Conservation (phyloP, 2,113 vertebrate genomes). For the Leucoraja erinaceus region DNA sequence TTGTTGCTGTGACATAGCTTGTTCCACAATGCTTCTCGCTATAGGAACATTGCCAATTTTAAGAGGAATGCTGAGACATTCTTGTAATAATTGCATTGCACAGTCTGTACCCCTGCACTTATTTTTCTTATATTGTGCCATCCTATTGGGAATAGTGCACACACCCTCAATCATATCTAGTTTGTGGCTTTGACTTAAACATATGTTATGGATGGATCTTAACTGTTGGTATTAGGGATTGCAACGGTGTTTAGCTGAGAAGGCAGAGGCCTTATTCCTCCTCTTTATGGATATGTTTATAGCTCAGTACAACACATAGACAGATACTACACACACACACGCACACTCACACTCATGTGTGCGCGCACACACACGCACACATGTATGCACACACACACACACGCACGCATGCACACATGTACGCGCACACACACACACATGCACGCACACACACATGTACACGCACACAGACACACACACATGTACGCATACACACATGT, state of each 20-base stretch:
- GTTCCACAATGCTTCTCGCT: constrained; percentile 2
- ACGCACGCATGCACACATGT: too few relatives aligned
- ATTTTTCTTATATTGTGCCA: constrained; percentile 32
- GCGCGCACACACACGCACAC: too few relatives aligned
- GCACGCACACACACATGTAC: too few relatives aligned
- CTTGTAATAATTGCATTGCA: constrained; percentile 21
- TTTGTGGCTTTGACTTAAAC: constrained; percentile 34
- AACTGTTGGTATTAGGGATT: background rate
- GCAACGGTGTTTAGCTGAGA: background rate
- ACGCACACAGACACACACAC: too few relatives aligned
- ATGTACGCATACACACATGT: too few relatives aligned
- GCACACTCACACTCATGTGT: too few relatives aligned
- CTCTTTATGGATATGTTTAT: background rate
- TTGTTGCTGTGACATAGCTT: constrained; percentile 29
- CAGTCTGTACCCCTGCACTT: constrained; percentile 27
- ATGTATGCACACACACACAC: too few relatives aligned
- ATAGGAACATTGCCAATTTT: background rate
- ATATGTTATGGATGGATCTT: constrained; percentile 26
- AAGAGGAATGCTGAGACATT: constrained; percentile 28
- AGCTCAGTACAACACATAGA: background rate
- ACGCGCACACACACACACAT: too few relatives aligned
- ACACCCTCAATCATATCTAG: constrained; percentile 33
- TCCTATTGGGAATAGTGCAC: constrained; percentile 23
- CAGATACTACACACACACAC: background rate
- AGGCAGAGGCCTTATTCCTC: background rate